Evolutionary conservation across 1,140 invertebrate species (phyloP).

Genomic region (Cherax destructor): DNA sequence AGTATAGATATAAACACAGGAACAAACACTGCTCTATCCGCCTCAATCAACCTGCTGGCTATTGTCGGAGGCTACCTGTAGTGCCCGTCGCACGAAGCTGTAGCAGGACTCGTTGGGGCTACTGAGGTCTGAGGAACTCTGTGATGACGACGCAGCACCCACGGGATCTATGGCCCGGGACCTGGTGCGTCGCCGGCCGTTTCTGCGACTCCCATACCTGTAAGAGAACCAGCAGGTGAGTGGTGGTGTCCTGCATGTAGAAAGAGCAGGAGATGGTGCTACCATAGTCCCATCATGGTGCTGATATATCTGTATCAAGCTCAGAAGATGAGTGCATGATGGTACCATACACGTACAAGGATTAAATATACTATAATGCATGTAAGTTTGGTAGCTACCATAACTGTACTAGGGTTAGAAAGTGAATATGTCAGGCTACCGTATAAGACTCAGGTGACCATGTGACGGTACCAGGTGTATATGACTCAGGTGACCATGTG

Average conservation of each 20-base stretch:
- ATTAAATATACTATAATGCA: too few species aligned
- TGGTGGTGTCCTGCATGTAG: neutral
- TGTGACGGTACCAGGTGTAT: too few species aligned
- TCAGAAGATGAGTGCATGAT: neutral
- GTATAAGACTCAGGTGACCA: too few species aligned
- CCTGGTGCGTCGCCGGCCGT: conserved; percentile 60
- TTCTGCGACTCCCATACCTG: conserved; percentile 59
- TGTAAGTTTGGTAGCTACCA: too few species aligned
- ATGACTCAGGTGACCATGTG: too few species aligned
- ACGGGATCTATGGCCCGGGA: conserved; percentile 62
- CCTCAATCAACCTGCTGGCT: conserved; percentile 68
- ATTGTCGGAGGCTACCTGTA: conserved; percentile 80
- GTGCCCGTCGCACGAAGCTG: conserved; percentile 91
- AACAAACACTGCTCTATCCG: conserved; percentile 65
- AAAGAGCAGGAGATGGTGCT: neutral
- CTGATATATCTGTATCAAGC: neutral
- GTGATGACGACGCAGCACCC: conserved; percentile 61
- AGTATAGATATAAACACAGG: conserved; percentile 5
- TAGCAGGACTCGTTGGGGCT: conserved; percentile 93
- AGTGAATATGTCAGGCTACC: too few species aligned
- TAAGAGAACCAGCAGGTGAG: neutral
- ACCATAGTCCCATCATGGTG: neutral
- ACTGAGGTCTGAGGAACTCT: conserved; percentile 69
- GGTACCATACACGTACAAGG: neutral
- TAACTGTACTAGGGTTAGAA: too few species aligned